Base-by-base conservation (phyloP, 2,797 vertebrate species). In the Agapornis canus region DNA sequence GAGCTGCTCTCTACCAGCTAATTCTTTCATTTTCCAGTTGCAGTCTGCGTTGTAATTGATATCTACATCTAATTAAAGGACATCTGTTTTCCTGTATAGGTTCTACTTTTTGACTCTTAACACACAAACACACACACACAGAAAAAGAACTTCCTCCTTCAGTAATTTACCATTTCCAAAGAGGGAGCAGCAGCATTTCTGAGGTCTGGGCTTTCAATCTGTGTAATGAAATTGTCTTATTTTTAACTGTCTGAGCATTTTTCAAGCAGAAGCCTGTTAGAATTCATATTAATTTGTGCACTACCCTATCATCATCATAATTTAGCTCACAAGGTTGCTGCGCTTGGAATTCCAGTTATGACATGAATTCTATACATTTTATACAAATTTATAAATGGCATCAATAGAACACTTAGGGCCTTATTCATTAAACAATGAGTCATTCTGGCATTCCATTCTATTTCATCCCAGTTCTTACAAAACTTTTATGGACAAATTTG, bases 381-480 rank as follows among this genome's bases (percentile, higher is more conserved):
- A 87, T 89, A 94, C 86, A 73, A 89, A 96, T 90, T 95, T 92
- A 79, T 92, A 93, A 96, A 86, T 82, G 95, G 93, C 95, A 96
- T 71, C 91, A 92, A 68, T 72, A 86, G 94, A 98, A 97, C 96
- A 97, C 96, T 95, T 26, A 94, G 81, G 92, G 92, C 92, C 95
- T 96, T 97, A 96, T 97, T 97, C 94, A 95, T 85, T 27, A 70
- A 95, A 97, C 96, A 97, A 93, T 96, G 97, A 97, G 20, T 97
- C 95, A 97, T 96, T 97, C 94, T 97, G 93, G 90, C 95, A 89
- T 90, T 96, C 79, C 96, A 29, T 76, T 72, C 85, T 49, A 61
- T 72, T 95, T 89, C 86, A 64, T 92, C 91, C 87, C 79, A 61
- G 86, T 26, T 91, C 94, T 94, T 71, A 84, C 94, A 86, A 77